Conservation (phyloP, 1,140 invertebrate genomes). For the Heliconius hewitsoni region DNA sequence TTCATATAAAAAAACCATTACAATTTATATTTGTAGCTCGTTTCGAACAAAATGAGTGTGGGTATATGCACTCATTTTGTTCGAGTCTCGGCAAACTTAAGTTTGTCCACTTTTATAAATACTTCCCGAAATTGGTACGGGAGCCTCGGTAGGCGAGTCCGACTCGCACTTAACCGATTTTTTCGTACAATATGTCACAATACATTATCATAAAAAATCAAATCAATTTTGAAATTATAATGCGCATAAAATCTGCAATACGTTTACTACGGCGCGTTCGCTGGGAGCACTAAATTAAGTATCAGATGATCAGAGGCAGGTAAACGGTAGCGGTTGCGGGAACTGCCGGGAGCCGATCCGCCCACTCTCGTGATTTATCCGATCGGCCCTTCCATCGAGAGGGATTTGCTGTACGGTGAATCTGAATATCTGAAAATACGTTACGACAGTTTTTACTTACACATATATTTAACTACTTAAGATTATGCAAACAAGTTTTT, state of each 20-base stretch:
- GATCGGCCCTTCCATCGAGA: slow-evolving; percentile 48
- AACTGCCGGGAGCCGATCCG: slow-evolving; percentile 51
- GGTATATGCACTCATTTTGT: too few species aligned
- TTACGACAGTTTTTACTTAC: slow-evolving; percentile 14
- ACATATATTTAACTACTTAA: too few species aligned
- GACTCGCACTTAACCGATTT: too few species aligned
- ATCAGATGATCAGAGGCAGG: slow-evolving; percentile 75
- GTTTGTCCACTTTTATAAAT: too few species aligned
- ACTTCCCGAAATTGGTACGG: too few species aligned
- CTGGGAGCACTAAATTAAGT: slow-evolving; percentile 71
- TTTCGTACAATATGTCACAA: neutral
- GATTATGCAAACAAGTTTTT: too few species aligned
- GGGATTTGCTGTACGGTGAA: slow-evolving; percentile 62
- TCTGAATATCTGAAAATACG: slow-evolving; percentile 64
- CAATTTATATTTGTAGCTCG: too few species aligned
- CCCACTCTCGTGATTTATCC: slow-evolving; percentile 76
- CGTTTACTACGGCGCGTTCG: slow-evolving; percentile 48
- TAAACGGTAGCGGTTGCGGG: slow-evolving; percentile 76
- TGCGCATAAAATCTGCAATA: slow-evolving; percentile 35
- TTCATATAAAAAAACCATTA: too few species aligned
- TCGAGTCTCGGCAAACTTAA: too few species aligned
- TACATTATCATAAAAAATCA: slow-evolving; percentile 26
- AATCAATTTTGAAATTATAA: slow-evolving; percentile 46
- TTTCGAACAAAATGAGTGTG: too few species aligned
- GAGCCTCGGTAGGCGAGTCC: too few species aligned